These are phyloP conservation scores for Actenoides lindsayi DNA, from an alignment of 2,113 vertebrate genomes.

Conservation along the genomic window DNA sequence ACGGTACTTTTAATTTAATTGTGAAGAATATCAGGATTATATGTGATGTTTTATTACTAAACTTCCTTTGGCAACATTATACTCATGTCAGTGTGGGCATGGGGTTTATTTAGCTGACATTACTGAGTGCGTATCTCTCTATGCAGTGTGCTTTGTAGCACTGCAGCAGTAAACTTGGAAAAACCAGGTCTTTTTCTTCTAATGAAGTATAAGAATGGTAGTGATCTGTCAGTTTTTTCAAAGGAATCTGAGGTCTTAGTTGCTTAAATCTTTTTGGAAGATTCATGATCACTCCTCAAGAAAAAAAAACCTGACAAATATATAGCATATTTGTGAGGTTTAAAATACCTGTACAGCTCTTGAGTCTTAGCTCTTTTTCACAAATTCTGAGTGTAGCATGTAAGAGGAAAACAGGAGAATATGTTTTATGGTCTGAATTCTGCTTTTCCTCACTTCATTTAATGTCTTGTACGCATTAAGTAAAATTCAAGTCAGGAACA, in stretches of 20 bases:
- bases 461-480: not conserved
- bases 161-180: not conserved
- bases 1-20: not conserved
- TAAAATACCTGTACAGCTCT: not conserved
- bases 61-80: not conserved
- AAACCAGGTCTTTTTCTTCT: not conserved
- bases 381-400: not conserved
- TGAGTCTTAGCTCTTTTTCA: not conserved
- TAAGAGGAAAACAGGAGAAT: not conserved
- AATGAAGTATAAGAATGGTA: not conserved
- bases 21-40: not conserved
- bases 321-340: not conserved
- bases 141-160: not conserved
- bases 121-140: not conserved
- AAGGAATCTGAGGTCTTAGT: not conserved
- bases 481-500: not conserved
- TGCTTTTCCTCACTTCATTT: not conserved
- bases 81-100: fast-evolving
- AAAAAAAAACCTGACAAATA: not conserved
- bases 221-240: not conserved
- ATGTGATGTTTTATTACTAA: not conserved
- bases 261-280: not conserved
- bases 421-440: not conserved
- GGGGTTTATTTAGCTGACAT: not conserved
- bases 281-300: not conserved